phyloP scores from a whole-genome alignment of 2,113 vertebrate genomes.

The Noturus placidus region DNA sequence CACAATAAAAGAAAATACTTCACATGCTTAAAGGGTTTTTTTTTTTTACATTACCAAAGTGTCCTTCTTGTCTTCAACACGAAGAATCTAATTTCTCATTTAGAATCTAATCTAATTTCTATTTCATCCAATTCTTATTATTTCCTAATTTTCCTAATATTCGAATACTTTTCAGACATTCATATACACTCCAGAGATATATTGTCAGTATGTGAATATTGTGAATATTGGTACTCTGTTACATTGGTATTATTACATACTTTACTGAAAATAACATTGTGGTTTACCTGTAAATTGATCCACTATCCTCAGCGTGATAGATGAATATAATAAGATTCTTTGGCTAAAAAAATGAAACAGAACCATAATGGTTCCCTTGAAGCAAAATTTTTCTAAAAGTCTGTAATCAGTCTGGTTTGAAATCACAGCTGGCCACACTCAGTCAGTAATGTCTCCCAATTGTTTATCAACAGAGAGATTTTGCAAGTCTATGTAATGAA shows the following conservation, averaged over 20 bases:
- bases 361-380: constrained; percentile 48
- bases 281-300: constrained; percentile 5
- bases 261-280: not conserved
- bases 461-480: constrained; percentile 66
- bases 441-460: constrained; percentile 56
- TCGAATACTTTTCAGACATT: not conserved
- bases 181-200: not conserved
- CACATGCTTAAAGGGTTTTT: not conserved
- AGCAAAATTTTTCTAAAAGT: constrained; percentile 54
- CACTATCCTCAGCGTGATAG: constrained; percentile 29
- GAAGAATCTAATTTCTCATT: not conserved
- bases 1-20: constrained; percentile 54
- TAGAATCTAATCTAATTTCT: no score
- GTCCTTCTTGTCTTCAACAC: not conserved
- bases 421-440: constrained; percentile 64
- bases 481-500: constrained; percentile 68
- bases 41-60: not conserved
- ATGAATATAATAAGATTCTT: constrained; percentile 13
- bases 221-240: not conserved
- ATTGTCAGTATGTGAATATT: not conserved
- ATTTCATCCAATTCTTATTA: not conserved
- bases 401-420: constrained; percentile 49
- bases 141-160: not conserved
- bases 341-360: constrained; percentile 22
- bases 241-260: not conserved